phyloP scores from a whole-genome alignment of 2,113 vertebrate genomes.

The Pitta sordida region DNA sequence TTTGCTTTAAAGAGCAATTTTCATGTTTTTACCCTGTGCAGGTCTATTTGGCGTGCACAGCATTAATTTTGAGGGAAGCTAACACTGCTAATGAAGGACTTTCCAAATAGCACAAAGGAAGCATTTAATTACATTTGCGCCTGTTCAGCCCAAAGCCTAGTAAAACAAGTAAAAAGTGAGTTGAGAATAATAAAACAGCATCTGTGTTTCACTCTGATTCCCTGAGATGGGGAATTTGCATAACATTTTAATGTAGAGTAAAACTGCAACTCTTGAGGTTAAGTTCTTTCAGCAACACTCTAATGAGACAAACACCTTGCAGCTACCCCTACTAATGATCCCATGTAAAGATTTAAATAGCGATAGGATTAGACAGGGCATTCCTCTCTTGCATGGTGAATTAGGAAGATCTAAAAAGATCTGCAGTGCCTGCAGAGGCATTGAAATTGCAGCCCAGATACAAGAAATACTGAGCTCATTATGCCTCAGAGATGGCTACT shows the following conservation, averaged over 20 bases:
- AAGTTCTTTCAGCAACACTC: background rate
- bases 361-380: slow-evolving; percentile 14
- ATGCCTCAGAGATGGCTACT: background rate
- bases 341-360: slow-evolving; percentile 1
- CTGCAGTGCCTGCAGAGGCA: background rate
- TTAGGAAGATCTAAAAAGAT: slow-evolving; percentile 1
- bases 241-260: slow-evolving; percentile 3
- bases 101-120: slow-evolving; percentile 40
- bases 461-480: background rate
- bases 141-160: slow-evolving; percentile 14
- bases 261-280: background rate
- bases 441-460: background rate
- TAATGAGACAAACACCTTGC: slow-evolving; percentile 35
- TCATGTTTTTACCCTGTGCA: background rate
- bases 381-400: background rate
- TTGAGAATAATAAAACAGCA: slow-evolving; percentile 39
- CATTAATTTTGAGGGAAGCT: background rate
- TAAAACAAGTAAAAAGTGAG: slow-evolving; percentile 50
- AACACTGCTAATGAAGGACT: slow-evolving; percentile 21
- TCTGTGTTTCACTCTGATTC: background rate
- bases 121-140: slow-evolving; percentile 32
- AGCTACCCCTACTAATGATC: slow-evolving; percentile 1
- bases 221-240: slow-evolving; percentile 23
- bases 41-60: background rate
- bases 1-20: background rate